Conservation (phyloP, 2,888 invertebrate species). For the Crossocerus cetratus region DNA sequence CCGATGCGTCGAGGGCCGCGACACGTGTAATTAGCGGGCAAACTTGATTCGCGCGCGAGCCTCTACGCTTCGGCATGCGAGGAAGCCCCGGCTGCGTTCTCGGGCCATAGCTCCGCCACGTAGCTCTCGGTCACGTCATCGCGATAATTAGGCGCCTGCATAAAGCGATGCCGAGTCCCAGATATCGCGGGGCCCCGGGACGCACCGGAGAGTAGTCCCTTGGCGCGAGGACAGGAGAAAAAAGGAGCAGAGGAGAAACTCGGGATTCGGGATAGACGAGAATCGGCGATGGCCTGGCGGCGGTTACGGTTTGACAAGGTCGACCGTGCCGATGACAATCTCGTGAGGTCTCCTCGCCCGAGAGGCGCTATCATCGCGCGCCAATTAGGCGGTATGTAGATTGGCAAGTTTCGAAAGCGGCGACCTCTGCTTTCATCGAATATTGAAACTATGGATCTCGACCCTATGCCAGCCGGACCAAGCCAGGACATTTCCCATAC, state of each 20-base stretch:
- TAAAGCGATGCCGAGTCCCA: slow-evolving; percentile 39
- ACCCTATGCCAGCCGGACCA: no score
- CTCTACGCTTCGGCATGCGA: slow-evolving; percentile 17
- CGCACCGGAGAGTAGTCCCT: slow-evolving; percentile 21
- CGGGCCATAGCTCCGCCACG: neutral
- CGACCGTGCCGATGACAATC: slow-evolving; percentile 57
- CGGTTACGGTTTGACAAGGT: slow-evolving; percentile 48
- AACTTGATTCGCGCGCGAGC: slow-evolving; percentile 40
- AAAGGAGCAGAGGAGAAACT: slow-evolving; percentile 37
- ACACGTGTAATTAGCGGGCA: slow-evolving; percentile 53
- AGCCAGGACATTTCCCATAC: no score
- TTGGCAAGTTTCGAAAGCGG: neutral
- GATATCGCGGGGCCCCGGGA: slow-evolving; percentile 46
- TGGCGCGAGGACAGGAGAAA: slow-evolving; percentile 1
- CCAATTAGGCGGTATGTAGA: slow-evolving; percentile 51
- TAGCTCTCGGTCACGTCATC: slow-evolving; percentile 40
- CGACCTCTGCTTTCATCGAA: neutral
- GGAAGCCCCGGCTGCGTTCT: neutral
- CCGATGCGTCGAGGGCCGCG: slow-evolving; percentile 25
- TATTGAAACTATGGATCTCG: no score
- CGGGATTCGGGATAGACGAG: slow-evolving; percentile 27
- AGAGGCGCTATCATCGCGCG: slow-evolving; percentile 34
- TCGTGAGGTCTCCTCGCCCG: slow-evolving; percentile 19
- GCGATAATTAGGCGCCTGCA: slow-evolving; percentile 52
- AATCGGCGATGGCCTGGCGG: slow-evolving; percentile 2